Evolutionary conservation across 2,888 invertebrate genomes (phyloP).

Genomic region (Athalia cordata): DNA sequence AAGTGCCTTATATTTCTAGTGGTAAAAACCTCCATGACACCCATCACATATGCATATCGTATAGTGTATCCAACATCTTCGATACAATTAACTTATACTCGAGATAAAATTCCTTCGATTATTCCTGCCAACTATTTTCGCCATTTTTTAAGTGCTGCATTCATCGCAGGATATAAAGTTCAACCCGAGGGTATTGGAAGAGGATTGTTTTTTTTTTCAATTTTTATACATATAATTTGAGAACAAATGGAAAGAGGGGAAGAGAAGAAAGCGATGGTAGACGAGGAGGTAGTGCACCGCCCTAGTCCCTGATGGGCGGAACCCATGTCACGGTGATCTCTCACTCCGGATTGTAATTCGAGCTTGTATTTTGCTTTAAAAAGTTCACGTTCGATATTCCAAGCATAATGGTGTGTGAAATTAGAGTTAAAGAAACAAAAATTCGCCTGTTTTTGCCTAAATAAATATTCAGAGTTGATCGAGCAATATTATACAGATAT

Average conservation of each 20-base stretch:
- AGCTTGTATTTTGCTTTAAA: slow-evolving; percentile 32
- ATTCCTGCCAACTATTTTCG: too few species aligned
- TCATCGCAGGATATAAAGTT: too few species aligned
- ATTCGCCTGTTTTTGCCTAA: too few species aligned
- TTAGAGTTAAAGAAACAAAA: too few species aligned
- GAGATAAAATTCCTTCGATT: neutral
- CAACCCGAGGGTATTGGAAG: too few species aligned
- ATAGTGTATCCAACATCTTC: neutral
- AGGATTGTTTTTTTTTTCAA: neutral
- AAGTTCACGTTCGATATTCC: slow-evolving; percentile 21
- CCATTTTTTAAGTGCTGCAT: too few species aligned
- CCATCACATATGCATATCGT: neutral
- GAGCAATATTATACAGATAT: too few species aligned
- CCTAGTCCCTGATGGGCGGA: slow-evolving; percentile 49
- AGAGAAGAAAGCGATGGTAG: slow-evolving; percentile 24
- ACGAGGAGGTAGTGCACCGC: neutral
- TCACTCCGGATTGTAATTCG: slow-evolving; percentile 54
- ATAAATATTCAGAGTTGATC: too few species aligned
- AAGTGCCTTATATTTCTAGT: slow-evolving; percentile 47
- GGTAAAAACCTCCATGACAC: slow-evolving; percentile 50
- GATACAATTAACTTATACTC: neutral
- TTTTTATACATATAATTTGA: neutral
- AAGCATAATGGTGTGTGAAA: too few species aligned
- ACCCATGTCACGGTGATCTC: slow-evolving; percentile 57
- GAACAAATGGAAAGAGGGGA: neutral